Percentiles rank a stretch among this genome's conserved stretches.
Conservation (phyloP, 2,888 invertebrate species). For the Scaeva pyrastri region DNA sequence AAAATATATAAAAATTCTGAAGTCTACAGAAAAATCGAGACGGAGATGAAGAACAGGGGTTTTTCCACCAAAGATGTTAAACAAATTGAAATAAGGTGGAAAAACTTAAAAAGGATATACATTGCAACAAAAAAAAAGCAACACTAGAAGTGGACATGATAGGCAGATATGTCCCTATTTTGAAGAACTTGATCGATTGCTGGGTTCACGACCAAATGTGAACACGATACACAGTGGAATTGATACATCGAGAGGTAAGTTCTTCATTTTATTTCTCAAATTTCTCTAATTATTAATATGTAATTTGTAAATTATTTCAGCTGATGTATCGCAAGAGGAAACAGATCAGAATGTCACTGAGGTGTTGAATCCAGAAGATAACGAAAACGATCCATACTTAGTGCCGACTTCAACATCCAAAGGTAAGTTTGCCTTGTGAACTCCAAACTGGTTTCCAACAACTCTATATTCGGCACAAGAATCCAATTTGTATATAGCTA, state of each 20-base stretch:
- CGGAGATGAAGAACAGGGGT: background rate
- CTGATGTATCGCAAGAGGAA: background rate
- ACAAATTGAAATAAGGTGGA: conserved; percentile 9
- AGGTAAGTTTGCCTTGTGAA: background rate
- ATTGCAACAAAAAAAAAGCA: background rate
- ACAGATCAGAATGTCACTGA: too few species aligned
- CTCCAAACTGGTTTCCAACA: too few species aligned
- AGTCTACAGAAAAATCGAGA: background rate
- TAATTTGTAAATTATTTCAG: background rate
- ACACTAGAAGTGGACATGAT: background rate
- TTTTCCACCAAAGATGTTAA: background rate
- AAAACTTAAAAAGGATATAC: background rate
- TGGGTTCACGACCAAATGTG: background rate
- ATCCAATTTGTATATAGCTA: too few species aligned
- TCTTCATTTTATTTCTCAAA: background rate
- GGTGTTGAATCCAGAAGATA: background rate
- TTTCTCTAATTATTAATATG: background rate
- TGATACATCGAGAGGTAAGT: background rate
- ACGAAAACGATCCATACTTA: background rate
- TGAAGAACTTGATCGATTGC: background rate
- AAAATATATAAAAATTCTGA: background rate
- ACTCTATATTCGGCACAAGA: too few species aligned
- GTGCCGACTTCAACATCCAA: background rate
- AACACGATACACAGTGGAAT: background rate
- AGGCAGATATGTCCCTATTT: background rate